Base-by-base conservation (phyloP, 2,888 invertebrate species). In the Margaritifera margaritifera region DNA sequence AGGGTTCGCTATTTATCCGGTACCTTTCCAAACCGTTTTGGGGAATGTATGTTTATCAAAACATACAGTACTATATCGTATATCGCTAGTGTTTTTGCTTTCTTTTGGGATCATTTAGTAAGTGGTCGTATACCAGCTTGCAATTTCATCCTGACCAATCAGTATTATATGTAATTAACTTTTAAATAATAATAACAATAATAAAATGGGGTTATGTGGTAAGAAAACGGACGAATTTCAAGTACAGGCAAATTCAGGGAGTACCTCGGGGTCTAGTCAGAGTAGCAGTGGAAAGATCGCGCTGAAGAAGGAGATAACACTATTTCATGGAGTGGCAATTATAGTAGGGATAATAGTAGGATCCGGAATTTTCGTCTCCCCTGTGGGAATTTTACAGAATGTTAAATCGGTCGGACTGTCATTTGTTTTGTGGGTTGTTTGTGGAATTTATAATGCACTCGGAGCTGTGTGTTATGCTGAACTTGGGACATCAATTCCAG, bases 341-440 rank as follows among this genome's bases (percentile, higher is more conserved):
- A 97, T 98, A 83, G 95, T 97, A 50, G 97, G 97, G 58, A 94
- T 96, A 69, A 97, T 98, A 79, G 94, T 97, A 62, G 98, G 98
- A 1, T 94, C 97, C 4, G 98, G 98, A 11, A 98, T 98, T 83
- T 98, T 98, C 90, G 96, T 98, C 54, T 95, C 97, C 24, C 98
- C 98, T 0, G 95, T 94, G 86, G 94, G 97, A 80, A 97, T 97
- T 24, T 92, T 98, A 20, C 90, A 91, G 74, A 92, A 94, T 87
- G 94, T 96, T 94, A 15, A 97, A 95, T 69, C 89, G 94, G 72
- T 92, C 6, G 86, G 88, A 6, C 75, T 95, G 88, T 94, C 96
- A 2, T 92, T 98, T 66, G 93, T 96, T 64, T 94, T 98, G 66
- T 98, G 98, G 98, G 92, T 95, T 51, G 91, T 95, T 58, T 96